phyloP scores from a whole-genome alignment of 2,113 vertebrate genomes.

The Hiodon alosoides region DNA sequence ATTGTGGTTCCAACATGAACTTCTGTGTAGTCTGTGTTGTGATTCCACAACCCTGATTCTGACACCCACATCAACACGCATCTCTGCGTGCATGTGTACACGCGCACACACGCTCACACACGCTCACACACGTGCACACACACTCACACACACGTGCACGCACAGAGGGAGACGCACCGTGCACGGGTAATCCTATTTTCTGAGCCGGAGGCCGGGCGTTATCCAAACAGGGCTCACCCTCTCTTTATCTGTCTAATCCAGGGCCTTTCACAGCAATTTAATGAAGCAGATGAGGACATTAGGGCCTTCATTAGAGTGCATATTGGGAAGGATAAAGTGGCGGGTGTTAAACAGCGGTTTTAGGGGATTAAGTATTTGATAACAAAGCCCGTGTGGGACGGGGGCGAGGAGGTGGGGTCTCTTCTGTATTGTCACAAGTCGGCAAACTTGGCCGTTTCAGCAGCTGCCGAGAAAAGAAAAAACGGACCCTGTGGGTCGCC shows the following conservation, averaged over 20 bases:
- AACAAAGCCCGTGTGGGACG: constrained; percentile 57
- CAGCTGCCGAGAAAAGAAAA: constrained; percentile 1
- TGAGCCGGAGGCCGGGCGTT: constrained; percentile 37
- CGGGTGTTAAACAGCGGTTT: constrained; percentile 66
- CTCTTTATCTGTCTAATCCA: constrained; percentile 53
- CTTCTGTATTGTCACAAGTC: background rate
- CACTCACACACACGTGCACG: constrained; percentile 18
- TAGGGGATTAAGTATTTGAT: constrained; percentile 62
- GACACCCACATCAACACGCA: background rate
- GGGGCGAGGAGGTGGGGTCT: constrained; percentile 32
- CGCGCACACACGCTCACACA: background rate
- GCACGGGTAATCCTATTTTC: constrained; percentile 49
- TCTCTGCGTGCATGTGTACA: background rate
- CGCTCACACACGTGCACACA: constrained; percentile 25
- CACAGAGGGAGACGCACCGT: constrained; percentile 23
- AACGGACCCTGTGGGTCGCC: background rate
- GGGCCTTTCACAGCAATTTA: constrained; percentile 47
- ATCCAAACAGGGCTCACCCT: constrained; percentile 56
- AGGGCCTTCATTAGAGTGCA: constrained; percentile 29
- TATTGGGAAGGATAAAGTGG: constrained; percentile 45
- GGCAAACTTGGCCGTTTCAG: background rate
- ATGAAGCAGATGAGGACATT: constrained; percentile 44
- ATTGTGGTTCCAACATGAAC: background rate
- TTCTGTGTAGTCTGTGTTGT: background rate
- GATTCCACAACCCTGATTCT: background rate